These are phyloP conservation scores for Ecliptopera silaceata DNA, from an alignment of 2,888 invertebrate species.

Conservation along the genomic window DNA sequence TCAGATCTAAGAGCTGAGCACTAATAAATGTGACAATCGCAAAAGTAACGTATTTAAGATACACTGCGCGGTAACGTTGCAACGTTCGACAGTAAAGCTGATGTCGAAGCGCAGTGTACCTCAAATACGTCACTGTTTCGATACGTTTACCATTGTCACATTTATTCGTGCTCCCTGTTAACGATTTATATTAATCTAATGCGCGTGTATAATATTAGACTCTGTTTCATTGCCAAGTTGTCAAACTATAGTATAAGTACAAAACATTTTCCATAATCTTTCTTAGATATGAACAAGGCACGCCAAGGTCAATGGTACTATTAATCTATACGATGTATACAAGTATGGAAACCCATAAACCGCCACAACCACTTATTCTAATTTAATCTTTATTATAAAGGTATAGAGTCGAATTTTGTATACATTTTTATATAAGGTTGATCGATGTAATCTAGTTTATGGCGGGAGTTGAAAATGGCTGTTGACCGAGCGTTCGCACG, in stretches of 20 bases:
- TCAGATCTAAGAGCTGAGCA: too few relatives aligned
- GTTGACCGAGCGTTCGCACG: conserved; percentile 5
- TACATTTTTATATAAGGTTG: neutral
- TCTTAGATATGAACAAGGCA: neutral
- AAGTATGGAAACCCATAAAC: conserved; percentile 39
- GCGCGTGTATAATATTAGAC: neutral
- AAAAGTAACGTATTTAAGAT: too few relatives aligned
- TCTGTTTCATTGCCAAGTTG: neutral
- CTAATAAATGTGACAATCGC: too few relatives aligned
- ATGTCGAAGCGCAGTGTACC: too few relatives aligned
- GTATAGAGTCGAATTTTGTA: conserved; percentile 11
- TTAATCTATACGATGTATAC: conserved; percentile 9
- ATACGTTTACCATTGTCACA: too few relatives aligned
- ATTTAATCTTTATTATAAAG: conserved; percentile 9
- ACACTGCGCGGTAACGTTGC: too few relatives aligned
- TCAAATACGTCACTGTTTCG: too few relatives aligned
- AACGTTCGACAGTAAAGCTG: too few relatives aligned
- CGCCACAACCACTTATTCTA: conserved; percentile 38
- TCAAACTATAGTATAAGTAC: neutral
- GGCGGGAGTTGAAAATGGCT: conserved; percentile 5
- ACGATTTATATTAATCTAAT: neutral
- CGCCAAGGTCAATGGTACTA: conserved; percentile 30
- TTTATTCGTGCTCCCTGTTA: too few relatives aligned
- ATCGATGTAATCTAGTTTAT: conserved; percentile 10
- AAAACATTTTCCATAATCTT: neutral